Evolutionary conservation across 1,140 invertebrate species (phyloP), one percentile per base, ranked within the genome.

Genomic region (Heliconius nattereri): DNA sequence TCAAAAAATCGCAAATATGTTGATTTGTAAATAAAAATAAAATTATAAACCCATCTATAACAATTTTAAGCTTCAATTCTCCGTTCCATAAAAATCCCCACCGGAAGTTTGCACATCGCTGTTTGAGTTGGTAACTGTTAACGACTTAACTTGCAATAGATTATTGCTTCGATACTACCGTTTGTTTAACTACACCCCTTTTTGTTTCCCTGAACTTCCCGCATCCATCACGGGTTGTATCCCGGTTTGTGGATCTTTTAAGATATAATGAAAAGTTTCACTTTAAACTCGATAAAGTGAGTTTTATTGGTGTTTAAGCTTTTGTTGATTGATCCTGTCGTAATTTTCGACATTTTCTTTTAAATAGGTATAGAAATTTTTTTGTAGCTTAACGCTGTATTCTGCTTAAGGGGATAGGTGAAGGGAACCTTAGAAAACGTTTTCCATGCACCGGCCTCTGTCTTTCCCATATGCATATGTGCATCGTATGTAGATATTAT

Each of bases 101-200:
- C 70, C 52, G 9, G 45, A 78, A 81, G 73, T 81, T 81, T 75
- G 45, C 19, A 52, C 73, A 75, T 49, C 45, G 49, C 60, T 71
- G 76, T 78, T 81, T 81, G 80, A 81, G 76, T 81, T 81, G 80
- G 60, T 71, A 81, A 81, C 80, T 76, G 80, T 78, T 81, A 81
- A 81, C 80, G 80, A 81, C 74, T 29, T 73, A 81, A 81, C 73
- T 81, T 81, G 49, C 70, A 52, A 78, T 81, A 81, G 80, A 81
- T 81, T 78, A 81, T 78, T 81, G 73, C 80, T 52, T 75, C 75
- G 80, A 81, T 78, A 81, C 73, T 76, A 52, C 54, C 73, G 73
- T 78, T 78, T 78, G 80, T 81, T 81, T 81, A 81, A 78, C 76
- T 71, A 78, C 45, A 78, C 76, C 77, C 77, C 80, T 81, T 78